phyloP scores from a whole-genome alignment of 2,888 invertebrate genomes.

The Glyphotaelius pellucidus region DNA sequence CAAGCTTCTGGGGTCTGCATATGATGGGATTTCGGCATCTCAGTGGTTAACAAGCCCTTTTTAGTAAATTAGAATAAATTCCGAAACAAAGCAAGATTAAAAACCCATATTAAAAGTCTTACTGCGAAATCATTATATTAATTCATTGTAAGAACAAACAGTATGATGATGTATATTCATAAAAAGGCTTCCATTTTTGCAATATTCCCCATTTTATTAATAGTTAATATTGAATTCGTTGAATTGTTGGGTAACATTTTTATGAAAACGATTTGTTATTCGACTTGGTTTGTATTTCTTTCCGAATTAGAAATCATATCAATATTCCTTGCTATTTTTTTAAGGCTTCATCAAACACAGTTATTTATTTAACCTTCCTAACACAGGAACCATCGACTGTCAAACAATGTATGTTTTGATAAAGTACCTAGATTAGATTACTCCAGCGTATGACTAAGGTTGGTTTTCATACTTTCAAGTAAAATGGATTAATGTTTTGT shows the following conservation, averaged over 20 bases:
- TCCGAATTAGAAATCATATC: background rate
- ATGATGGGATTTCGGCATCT: too few species aligned
- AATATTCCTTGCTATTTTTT: background rate
- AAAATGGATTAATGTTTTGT: background rate
- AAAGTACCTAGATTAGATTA: constrained; percentile 2
- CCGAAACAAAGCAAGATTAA: background rate
- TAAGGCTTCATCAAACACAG: background rate
- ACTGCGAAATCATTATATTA: background rate
- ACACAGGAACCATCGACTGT: background rate
- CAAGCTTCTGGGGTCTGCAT: too few species aligned
- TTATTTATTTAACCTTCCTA: background rate
- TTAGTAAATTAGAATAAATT: background rate
- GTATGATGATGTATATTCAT: background rate
- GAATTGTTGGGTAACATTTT: background rate
- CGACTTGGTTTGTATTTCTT: background rate
- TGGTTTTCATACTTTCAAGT: background rate
- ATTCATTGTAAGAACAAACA: background rate
- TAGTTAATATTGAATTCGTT: background rate
- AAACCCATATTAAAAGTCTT: background rate
- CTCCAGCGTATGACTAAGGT: background rate
- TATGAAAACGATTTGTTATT: background rate
- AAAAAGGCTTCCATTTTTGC: background rate
- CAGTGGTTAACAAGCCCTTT: background rate
- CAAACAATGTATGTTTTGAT: background rate
- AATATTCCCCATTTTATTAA: background rate